Evolutionary conservation across 1,140 invertebrate species (phyloP), one percentile per base, ranked within the genome.

Genomic region (Zaprionus inermis): DNA sequence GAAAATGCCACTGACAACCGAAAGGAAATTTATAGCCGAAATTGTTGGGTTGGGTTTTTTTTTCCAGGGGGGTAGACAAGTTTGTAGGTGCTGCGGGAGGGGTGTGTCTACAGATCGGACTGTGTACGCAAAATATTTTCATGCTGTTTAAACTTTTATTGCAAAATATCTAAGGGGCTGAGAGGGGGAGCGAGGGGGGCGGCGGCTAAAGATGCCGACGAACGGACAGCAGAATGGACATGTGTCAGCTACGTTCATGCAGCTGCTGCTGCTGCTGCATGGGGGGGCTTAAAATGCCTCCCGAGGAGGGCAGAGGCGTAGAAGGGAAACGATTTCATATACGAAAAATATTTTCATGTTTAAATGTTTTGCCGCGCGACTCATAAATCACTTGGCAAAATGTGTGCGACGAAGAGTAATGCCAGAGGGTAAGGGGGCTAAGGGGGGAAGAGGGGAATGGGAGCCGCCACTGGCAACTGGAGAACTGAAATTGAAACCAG

Each of bases 21-120:
- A 80, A 86, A 88, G 83, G 72, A 88, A 86, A 86, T 86, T 86
- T 86, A 86, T 88, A 83, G 83, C 84, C 83, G 77, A 88, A 88
- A 88, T 81, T 85, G 81, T 81, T 81, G n/a, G n/a, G 74, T 74
- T 85, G 72, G 49, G 28, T 66, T 57, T 55, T 44, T 44, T 44
- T 44, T 16, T 16, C n/a, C n/a, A 44, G 34, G 30, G 46, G 20
- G 5, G n/a, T 64, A 72, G 58, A 49, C 11, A 41, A 12, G 24
- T 28, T 12, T 38, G 44, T 1, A 16, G 30, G 6, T 11, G 22
- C 6, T 4, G 11, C n/a, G 2, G 12, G 2, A 9, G 34, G 16
- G 49, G 44, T 10, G 18, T 18, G 55, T 67, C 70, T 68, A 66
- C 67, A 75, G 73, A 66, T 28, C 44, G 68, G 58, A 81, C 66